These are phyloP conservation scores for Falco novaeseelandiae DNA, from an alignment of 2,797 vertebrate genomes.

Conservation along the genomic window DNA sequence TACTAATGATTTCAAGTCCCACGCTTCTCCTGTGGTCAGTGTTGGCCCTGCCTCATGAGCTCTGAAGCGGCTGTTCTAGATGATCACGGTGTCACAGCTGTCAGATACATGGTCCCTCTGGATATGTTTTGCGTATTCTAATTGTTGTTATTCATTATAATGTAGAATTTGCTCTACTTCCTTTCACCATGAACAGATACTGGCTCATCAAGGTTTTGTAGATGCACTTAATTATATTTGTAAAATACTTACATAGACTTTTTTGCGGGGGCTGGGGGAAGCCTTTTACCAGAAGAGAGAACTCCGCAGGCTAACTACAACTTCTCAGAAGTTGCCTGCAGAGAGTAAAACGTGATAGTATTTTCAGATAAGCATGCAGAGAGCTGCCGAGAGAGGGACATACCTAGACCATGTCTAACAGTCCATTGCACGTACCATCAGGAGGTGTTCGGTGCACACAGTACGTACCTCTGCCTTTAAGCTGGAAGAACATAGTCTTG, in stretches of 20 bases:
- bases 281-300: neutral
- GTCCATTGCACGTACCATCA: neutral
- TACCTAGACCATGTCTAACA: neutral
- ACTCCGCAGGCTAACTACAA: neutral
- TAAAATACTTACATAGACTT: neutral
- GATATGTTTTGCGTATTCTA: neutral
- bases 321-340: neutral
- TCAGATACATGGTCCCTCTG: neutral
- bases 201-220: neutral
- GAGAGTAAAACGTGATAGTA: neutral
- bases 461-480: neutral
- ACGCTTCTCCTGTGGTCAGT: accelerated
- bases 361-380: neutral
- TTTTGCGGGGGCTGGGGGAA: no score
- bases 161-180: neutral
- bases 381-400: neutral
- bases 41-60: neutral
- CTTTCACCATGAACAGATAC: neutral
- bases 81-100: neutral
- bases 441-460: neutral
- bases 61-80: neutral
- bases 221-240: neutral
- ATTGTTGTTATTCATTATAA: neutral
- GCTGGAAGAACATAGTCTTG: neutral
- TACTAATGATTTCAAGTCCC: neutral